Evolutionary conservation across 2,888 invertebrate genomes (phyloP).

Genomic region (Callinectes sapidus): DNA sequence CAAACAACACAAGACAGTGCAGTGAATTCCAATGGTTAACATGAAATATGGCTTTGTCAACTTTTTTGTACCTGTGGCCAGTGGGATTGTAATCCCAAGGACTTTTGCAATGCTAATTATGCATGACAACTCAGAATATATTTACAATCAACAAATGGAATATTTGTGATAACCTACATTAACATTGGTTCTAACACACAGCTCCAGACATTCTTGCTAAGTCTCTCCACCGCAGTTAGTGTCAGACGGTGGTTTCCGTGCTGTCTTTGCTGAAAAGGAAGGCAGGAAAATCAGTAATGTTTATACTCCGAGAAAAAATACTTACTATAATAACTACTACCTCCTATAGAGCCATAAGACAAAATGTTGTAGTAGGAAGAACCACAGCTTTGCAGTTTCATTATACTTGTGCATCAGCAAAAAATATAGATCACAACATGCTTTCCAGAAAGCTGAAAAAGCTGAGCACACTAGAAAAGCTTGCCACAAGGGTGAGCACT

Average conservation of each 20-base stretch:
- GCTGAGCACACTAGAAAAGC: conserved; percentile 16
- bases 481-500: conserved; percentile 1
- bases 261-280: conserved; percentile 61
- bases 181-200: background rate
- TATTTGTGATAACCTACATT: background rate
- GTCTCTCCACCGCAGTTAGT: conserved; percentile 23
- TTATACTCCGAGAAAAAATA: background rate
- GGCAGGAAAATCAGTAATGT: background rate
- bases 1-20: background rate
- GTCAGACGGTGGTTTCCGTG: conserved; percentile 69
- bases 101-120: conserved; percentile 4
- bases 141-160: conserved; percentile 11
- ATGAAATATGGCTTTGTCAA: conserved; percentile 16
- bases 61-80: conserved; percentile 19
- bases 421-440: background rate
- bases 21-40: background rate
- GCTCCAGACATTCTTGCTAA: background rate
- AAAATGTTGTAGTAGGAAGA: background rate
- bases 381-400: background rate
- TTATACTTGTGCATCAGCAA: conserved; percentile 8
- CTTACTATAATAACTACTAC: background rate
- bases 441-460: background rate
- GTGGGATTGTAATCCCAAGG: background rate
- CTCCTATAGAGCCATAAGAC: background rate
- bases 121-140: background rate